Conservation (phyloP, 2,888 invertebrate species). For the Geophilus truncorum region DNA sequence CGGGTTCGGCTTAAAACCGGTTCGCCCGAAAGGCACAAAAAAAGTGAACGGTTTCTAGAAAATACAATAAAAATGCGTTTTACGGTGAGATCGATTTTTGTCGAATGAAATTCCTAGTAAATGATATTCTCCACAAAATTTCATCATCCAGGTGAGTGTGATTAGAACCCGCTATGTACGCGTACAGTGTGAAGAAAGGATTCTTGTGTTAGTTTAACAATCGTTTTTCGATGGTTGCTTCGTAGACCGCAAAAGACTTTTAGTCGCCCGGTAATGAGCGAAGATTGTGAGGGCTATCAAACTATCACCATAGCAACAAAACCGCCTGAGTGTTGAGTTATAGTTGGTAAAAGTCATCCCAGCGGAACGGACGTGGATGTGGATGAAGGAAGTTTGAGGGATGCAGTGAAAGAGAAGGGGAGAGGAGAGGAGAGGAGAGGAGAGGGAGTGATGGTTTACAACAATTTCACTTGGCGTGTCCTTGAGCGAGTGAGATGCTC, state of each 20-base stretch:
- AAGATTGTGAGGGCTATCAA: background rate
- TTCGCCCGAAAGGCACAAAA: background rate
- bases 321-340: background rate
- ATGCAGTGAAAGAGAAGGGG: background rate
- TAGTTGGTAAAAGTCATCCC: background rate
- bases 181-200: too few species aligned
- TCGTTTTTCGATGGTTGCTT: background rate
- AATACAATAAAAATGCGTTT: background rate
- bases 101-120: background rate
- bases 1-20: background rate
- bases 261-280: background rate
- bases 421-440: too few species aligned
- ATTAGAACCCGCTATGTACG: background rate
- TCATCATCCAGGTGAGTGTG: background rate
- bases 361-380: background rate
- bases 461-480: background rate
- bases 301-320: background rate
- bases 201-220: background rate
- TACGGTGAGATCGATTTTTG: background rate
- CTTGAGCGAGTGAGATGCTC: background rate
- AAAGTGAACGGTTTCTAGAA: background rate
- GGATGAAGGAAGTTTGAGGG: background rate
- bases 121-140: background rate
- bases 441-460: background rate
- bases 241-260: background rate